Conservation (phyloP, 2,113 vertebrate species). For the Microcebus tavaratra region DNA sequence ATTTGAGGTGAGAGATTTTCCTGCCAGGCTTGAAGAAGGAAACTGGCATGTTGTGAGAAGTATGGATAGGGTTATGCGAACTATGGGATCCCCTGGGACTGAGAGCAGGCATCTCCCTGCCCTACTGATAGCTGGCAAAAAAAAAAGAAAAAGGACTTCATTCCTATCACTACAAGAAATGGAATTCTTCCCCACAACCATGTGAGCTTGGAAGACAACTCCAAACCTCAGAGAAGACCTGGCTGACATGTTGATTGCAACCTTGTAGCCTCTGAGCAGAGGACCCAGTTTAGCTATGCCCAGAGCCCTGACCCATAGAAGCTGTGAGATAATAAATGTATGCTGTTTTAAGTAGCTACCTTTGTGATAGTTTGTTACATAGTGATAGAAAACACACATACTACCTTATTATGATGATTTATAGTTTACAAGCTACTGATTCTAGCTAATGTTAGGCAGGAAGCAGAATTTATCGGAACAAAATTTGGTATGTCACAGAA, state of each 20-base stretch:
- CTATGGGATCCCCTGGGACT: background rate
- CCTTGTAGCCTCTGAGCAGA: background rate
- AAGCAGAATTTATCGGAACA: background rate
- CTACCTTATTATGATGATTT: background rate
- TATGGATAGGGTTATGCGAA: background rate
- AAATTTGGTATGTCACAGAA: background rate
- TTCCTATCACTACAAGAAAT: background rate
- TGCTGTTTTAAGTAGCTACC: background rate
- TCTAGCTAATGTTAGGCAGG: background rate
- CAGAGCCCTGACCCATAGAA: background rate
- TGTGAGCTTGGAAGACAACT: background rate
- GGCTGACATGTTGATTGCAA: background rate
- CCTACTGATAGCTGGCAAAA: background rate
- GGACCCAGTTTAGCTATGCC: background rate
- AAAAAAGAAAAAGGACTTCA: background rate
- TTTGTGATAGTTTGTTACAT: background rate
- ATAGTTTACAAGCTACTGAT: background rate
- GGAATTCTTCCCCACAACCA: background rate
- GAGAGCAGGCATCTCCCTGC: background rate
- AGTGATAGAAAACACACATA: background rate
- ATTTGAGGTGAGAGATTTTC: background rate
- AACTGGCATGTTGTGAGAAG: background rate
- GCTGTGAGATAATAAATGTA: background rate
- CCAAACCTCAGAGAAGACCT: background rate
- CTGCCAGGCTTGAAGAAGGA: background rate